phyloP scores from a whole-genome alignment of 2,888 invertebrate genomes.

The Eulithis prunata region DNA sequence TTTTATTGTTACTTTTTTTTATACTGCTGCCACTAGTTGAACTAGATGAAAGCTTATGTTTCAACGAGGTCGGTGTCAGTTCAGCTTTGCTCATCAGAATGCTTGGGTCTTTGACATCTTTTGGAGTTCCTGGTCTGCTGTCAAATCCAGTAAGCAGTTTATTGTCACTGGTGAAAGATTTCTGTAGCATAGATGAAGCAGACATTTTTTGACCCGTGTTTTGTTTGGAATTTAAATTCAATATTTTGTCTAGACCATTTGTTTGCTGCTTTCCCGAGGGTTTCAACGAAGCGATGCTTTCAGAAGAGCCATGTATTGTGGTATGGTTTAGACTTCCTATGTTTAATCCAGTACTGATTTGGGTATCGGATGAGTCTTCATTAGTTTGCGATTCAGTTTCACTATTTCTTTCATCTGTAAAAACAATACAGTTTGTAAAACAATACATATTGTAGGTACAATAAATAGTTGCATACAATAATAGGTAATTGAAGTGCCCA shows the following conservation, averaged over 20 bases:
- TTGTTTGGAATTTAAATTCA: slow-evolving; percentile 69
- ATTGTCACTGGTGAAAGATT: slow-evolving; percentile 71
- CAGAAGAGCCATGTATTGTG: slow-evolving; percentile 79
- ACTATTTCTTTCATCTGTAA: slow-evolving; percentile 91
- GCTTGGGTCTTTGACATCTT: slow-evolving; percentile 70
- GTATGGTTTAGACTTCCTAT: slow-evolving; percentile 77
- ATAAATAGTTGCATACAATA: no score
- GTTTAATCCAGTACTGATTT: slow-evolving; percentile 80
- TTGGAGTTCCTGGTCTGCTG: slow-evolving; percentile 78
- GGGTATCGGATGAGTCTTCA: slow-evolving; percentile 89
- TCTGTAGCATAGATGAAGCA: slow-evolving; percentile 72
- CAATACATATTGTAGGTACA: no score
- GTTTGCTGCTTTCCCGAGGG: slow-evolving; percentile 81
- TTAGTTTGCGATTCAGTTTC: slow-evolving; percentile 94
- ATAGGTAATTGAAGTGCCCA: no score
- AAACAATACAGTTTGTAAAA: no score
- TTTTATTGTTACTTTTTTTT: slow-evolving; percentile 92
- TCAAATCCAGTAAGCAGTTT: slow-evolving; percentile 75
- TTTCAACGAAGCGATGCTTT: slow-evolving; percentile 74
- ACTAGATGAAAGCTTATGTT: slow-evolving; percentile 78
- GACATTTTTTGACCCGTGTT: slow-evolving; percentile 67
- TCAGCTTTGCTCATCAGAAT: slow-evolving; percentile 69
- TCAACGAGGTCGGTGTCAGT: slow-evolving; percentile 71
- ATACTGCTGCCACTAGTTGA: slow-evolving; percentile 80
- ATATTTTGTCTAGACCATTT: slow-evolving; percentile 75